Evolutionary conservation across 2,797 vertebrate species (phyloP), one percentile per base, ranked within the genome.

Genomic region (Sciurus carolinensis): DNA sequence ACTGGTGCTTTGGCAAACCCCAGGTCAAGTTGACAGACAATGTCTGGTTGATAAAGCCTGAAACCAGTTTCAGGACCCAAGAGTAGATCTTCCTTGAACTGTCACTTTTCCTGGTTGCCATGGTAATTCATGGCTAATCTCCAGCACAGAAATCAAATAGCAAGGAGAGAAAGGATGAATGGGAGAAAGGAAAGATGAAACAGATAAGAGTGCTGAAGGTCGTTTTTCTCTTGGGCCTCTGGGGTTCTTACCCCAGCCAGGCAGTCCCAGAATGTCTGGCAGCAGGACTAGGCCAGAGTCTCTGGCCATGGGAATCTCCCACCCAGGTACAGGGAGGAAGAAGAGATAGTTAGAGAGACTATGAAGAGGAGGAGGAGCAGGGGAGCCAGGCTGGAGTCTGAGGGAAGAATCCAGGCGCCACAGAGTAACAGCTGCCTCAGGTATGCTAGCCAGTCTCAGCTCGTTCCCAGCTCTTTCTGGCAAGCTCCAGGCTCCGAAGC

Each of bases 341-440:
- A 76, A 87, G 62, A 86, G 84, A 42, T 39, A 73, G 75, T 86
- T 91, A 95, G 96, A 97, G 97, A 97, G 96, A 97, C 97, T 97
- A 85, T 91, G 95, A 98, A 98, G 98, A 97, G 98, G 97, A 99
- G 98, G 98, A 98, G 97, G 98, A 98, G 98, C 98, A 98, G 96
- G 82, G 72, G 75, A 97, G 95, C 95, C 96, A 98, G 98, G 97
- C 98, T 98, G 97, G 96, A 98, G 98, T 98, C 98, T 98, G 98
- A 96, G 71, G 96, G 98, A 98, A 98, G 98, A 99, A 99, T 97
- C 98, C 99, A 99, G 99, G 99, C 99, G 99, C 99, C 98, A 98
- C 15, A 1, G 97, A 98, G 98, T 99, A 99, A 99, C 99, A 98
- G 98, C 99, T 99, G 99, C 99, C 99, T 99, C 99, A 99, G 99